Evolutionary conservation across 2,888 invertebrate species (phyloP), one percentile per base, ranked within the genome.

Genomic region (Hemistola chrysoprasaria): DNA sequence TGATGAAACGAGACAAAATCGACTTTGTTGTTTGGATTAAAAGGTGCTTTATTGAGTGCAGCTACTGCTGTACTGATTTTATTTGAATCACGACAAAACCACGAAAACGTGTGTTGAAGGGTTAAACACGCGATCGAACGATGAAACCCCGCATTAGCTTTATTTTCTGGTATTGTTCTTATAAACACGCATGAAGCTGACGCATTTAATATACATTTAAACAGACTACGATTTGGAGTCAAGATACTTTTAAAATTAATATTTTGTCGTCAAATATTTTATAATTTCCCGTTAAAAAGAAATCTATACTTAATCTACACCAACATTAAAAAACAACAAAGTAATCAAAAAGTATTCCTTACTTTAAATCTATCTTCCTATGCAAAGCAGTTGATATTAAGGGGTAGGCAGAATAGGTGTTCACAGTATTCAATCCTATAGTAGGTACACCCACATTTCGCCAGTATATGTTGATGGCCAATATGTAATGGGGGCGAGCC

Each of bases 161-260:
- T 54, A 49, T 11, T 42, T 44, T 54, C 54, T 61, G 53, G 69
- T 61, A 75, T 79, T 78, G 73, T 78, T 76, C 75, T 69, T 56
- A n/a, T n/a, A 65, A 63, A 71, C 65, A 67, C 66, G 62, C 65
- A 63, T 64, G 53, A 52, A 59, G 60, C 62, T 64, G 71, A 66
- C 64, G 65, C 69, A 67, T 72, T 68, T 53, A 62, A 65, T 69
- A 61, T 59, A 52, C 59, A 59, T 56, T 59, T 52, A 45, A 52
- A 52, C 54, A 43, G 47, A 50, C 21, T 32, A 8, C 8, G 36
- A 36, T 10, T 23, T 6, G 9, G n/a, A 2, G 36, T 50, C 47
- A 60, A 59, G 56, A 56, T 58, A 54, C 53, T 59, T 58, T 11
- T 8, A 11, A 3, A 26, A 21, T 10, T n/a, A n/a, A n/a, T n/a